Conservation (phyloP, 1,140 invertebrate genomes). For the Lasioglossum albipes region DNA sequence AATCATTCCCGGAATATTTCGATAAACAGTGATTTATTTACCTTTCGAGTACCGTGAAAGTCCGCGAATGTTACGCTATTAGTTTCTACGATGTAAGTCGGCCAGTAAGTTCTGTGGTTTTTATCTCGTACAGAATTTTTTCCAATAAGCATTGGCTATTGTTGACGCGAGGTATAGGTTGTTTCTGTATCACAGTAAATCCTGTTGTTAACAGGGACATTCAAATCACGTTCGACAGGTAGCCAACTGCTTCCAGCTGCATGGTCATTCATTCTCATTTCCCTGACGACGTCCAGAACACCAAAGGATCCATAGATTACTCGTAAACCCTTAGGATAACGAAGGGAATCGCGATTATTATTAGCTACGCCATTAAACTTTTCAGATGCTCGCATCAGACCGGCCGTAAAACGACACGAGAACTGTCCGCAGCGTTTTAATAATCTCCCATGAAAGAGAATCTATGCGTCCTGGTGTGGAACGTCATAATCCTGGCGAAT, state of each 20-base stretch:
- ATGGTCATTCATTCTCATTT: too few relatives aligned
- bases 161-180: too few relatives aligned
- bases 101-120: too few relatives aligned
- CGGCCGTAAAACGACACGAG: not conserved
- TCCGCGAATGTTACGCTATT: not conserved
- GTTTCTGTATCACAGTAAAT: too few relatives aligned
- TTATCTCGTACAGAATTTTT: too few relatives aligned
- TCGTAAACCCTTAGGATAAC: not conserved
- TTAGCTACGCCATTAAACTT: not conserved
- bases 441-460: not conserved
- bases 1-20: not conserved
- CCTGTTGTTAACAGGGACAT: too few relatives aligned
- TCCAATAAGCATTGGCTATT: too few relatives aligned
- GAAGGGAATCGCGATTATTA: not conserved
- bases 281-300: not conserved
- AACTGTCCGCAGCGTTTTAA: not conserved
- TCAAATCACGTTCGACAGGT: too few relatives aligned
- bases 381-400: not conserved
- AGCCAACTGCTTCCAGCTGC: too few relatives aligned
- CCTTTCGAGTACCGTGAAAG: not conserved
- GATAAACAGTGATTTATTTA: not conserved
- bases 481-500: conserved; percentile 48
- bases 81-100: too few relatives aligned
- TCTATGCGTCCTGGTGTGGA: conserved; percentile 10
- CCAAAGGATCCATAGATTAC: not conserved